phyloP scores from a whole-genome alignment of 2,113 vertebrate species.

The Channa argus region DNA sequence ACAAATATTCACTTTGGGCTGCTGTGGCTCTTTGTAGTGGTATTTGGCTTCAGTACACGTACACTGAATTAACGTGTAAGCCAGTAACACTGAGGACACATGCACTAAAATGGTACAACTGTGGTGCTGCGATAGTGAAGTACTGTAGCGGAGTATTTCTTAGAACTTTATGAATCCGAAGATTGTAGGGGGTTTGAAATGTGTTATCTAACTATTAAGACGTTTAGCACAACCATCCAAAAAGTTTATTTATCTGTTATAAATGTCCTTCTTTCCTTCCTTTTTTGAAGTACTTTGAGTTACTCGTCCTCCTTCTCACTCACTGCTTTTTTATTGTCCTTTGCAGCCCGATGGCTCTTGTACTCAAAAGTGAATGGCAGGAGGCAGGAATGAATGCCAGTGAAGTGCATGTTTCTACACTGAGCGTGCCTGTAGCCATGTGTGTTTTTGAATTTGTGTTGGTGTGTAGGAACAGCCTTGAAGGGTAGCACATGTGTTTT shows the following conservation, averaged over 20 bases:
- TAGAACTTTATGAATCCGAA: too few relatives aligned
- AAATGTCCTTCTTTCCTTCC: not conserved
- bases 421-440: slow-evolving; percentile 19
- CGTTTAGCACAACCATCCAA: too few relatives aligned
- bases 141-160: too few relatives aligned
- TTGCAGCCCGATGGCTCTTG: slow-evolving; percentile 14
- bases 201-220: too few relatives aligned
- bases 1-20: not conserved
- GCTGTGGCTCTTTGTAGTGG: not conserved
- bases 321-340: not conserved
- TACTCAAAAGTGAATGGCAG: slow-evolving; percentile 26
- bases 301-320: not conserved
- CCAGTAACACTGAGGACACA: not conserved
- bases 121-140: too few relatives aligned
- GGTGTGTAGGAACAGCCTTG: slow-evolving; percentile 4
- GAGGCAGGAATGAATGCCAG: slow-evolving; percentile 31
- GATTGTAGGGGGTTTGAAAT: too few relatives aligned
- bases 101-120: too few relatives aligned
- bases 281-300: not conserved
- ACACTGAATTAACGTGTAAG: not conserved
- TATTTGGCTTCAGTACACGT: not conserved
- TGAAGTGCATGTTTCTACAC: slow-evolving; percentile 11
- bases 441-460: slow-evolving; percentile 31
- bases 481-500: slow-evolving; percentile 44
- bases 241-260: too few relatives aligned